Percentiles rank a stretch among this genome's conserved stretches.
Evolutionary conservation across 2,113 vertebrate genomes (phyloP).

Genomic region (Chaenogobius annularis): DNA sequence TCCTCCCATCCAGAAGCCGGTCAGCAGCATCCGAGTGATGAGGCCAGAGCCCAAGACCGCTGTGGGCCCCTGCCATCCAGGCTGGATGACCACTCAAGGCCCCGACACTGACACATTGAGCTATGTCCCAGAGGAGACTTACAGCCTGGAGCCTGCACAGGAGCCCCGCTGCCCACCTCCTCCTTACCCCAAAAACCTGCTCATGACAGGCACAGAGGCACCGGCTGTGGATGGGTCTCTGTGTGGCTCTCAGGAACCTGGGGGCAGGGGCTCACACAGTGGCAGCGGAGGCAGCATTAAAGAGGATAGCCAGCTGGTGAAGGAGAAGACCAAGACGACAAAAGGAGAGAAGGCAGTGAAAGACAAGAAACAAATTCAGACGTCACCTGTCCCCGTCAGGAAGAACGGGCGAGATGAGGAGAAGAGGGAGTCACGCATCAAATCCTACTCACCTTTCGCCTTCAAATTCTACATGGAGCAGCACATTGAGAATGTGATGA

Average conservation of each 20-base stretch:
- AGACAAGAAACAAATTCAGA: conserved; percentile 98
- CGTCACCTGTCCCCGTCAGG: conserved; percentile 89
- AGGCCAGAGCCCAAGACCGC: conserved; percentile 96
- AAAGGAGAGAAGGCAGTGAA: conserved; percentile 85
- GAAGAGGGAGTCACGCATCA: conserved; percentile 95
- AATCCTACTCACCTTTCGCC: conserved; percentile 95
- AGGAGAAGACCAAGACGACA: conserved; percentile 80
- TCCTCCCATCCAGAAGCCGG: conserved; percentile 92
- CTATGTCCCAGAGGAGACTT: conserved; percentile 78
- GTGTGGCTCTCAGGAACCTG: conserved; percentile 55
- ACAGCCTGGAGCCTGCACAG: conserved; percentile 80
- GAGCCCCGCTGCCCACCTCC: conserved; percentile 90
- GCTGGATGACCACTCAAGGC: conserved; percentile 85
- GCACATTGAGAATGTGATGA: conserved; percentile 96
- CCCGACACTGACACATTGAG: conserved; percentile 80
- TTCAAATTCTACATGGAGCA: conserved; percentile 99
- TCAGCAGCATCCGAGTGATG: conserved; percentile 95
- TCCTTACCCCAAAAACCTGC: conserved; percentile 90
- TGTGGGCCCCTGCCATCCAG: conserved; percentile 92
- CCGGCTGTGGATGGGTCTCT: conserved; percentile 68
- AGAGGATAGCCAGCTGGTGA: conserved; percentile 67
- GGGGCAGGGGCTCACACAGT: conserved; percentile 32
- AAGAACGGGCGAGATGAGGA: conserved; percentile 91
- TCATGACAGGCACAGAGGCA: conserved; percentile 80
- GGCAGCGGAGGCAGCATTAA: conserved; percentile 68